A percentile compares a stretch with the other conserved stretches of the same genome.
phyloP scores from a whole-genome alignment of 2,797 vertebrate species.

The Balearica regulorum region DNA sequence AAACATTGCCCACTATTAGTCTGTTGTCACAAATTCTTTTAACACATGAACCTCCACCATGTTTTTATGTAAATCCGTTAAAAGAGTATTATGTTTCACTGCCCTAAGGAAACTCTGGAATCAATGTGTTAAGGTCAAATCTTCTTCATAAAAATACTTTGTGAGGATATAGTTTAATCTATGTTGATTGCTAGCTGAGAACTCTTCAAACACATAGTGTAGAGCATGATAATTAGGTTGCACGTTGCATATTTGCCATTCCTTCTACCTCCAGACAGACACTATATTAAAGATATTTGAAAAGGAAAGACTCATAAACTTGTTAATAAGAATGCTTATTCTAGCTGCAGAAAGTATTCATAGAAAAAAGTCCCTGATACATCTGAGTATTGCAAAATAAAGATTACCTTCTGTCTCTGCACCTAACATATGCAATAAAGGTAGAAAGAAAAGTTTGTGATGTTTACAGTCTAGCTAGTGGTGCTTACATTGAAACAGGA shows the following conservation, averaged over 20 bases:
- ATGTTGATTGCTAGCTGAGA: background rate
- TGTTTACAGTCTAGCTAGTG: background rate
- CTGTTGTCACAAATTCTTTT: background rate
- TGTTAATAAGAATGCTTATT: background rate
- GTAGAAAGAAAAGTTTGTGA: background rate
- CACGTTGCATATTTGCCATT: background rate
- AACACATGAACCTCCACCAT: background rate
- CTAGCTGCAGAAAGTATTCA: background rate
- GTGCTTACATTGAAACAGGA: fast-evolving
- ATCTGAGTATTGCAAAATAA: background rate
- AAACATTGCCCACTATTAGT: background rate
- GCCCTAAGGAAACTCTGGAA: background rate
- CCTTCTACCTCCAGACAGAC: background rate
- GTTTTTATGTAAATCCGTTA: background rate
- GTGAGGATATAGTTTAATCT: background rate
- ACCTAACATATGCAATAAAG: background rate
- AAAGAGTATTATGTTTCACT: background rate
- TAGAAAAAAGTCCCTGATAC: background rate
- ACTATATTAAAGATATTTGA: background rate
- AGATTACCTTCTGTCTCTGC: background rate
- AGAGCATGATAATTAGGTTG: background rate
- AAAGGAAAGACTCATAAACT: background rate
- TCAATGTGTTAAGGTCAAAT: background rate
- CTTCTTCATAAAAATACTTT: background rate
- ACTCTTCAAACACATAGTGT: background rate